A percentile compares a stretch with the other conserved stretches of the same genome.
phyloP scores from a whole-genome alignment of 2,888 invertebrate species.

The Brachyptera risi region DNA sequence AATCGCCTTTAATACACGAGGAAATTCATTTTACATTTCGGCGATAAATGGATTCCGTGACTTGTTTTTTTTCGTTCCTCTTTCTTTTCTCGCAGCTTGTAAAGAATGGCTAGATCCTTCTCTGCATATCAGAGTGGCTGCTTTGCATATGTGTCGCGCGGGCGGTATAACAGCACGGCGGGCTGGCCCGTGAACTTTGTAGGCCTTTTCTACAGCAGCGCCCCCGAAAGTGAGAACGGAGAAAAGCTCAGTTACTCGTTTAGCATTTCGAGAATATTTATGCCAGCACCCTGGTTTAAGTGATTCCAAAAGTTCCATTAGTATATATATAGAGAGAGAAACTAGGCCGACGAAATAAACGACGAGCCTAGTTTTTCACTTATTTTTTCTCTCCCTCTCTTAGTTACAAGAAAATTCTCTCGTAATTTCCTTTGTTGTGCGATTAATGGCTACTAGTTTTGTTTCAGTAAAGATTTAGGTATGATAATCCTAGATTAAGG shows the following conservation, averaged over 20 bases:
- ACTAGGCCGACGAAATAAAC: slow-evolving; percentile 20
- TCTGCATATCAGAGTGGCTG: slow-evolving; percentile 25
- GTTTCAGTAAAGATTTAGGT: slow-evolving; percentile 6
- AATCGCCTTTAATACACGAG: slow-evolving; percentile 21
- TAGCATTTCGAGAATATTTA: slow-evolving; percentile 25
- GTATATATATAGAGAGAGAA: slow-evolving; percentile 7
- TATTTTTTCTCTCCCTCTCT: not conserved
- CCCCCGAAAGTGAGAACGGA: not conserved
- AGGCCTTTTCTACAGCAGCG: not conserved
- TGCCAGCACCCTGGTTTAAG: slow-evolving; percentile 23
- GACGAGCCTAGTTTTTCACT: not conserved
- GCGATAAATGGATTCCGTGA: slow-evolving; percentile 22
- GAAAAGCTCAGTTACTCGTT: slow-evolving; percentile 10
- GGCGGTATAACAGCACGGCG: not conserved
- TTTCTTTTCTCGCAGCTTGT: slow-evolving; percentile 19
- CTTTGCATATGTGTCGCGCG: slow-evolving; percentile 27
- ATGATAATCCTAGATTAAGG: slow-evolving; percentile 13
- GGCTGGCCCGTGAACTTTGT: not conserved
- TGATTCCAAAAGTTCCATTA: slow-evolving; percentile 25
- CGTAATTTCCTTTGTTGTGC: slow-evolving; percentile 20
- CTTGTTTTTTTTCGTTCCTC: slow-evolving; percentile 17
- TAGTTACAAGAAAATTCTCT: slow-evolving; percentile 15
- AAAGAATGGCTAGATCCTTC: slow-evolving; percentile 26
- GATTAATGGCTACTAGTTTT: slow-evolving; percentile 20
- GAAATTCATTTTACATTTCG: slow-evolving; percentile 22